A percentile compares a stretch with the other conserved stretches of the same genome.
These are phyloP conservation scores for Ceratina australensis DNA, from an alignment of 1,140 invertebrate genomes.

Conservation along the genomic window DNA sequence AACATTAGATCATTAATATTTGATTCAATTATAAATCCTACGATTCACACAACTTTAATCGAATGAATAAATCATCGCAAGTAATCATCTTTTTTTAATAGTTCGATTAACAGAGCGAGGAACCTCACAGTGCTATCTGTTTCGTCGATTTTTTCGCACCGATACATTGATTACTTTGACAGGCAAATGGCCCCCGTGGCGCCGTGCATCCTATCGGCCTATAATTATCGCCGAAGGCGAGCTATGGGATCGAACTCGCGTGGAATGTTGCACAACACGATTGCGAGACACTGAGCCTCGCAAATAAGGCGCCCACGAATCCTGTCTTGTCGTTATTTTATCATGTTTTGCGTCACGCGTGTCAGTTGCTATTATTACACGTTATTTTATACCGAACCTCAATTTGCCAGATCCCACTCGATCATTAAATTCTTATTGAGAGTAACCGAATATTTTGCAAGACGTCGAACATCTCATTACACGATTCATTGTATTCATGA, in stretches of 20 bases:
- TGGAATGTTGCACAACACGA: conserved; percentile 15
- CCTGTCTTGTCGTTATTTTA: neutral
- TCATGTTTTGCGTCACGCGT: neutral
- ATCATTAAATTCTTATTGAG: no score
- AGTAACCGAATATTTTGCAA: no score
- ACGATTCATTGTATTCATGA: no score
- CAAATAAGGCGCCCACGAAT: neutral
- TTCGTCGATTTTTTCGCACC: conserved; percentile 1
- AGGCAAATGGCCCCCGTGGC: conserved; percentile 31
- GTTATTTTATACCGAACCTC: no score
- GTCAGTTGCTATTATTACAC: neutral
- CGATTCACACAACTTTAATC: no score
- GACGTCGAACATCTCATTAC: no score
- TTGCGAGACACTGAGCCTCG: neutral
- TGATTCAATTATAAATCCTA: no score
- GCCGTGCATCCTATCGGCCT: conserved; percentile 13
- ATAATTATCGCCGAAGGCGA: conserved; percentile 31
- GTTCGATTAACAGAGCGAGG: neutral
- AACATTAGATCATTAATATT: no score
- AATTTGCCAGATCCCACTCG: no score
- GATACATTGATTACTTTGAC: conserved; percentile 42
- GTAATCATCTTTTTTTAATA: neutral
- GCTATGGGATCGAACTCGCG: neutral
- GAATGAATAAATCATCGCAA: neutral
- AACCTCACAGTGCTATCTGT: neutral